Evolutionary conservation across 2,113 vertebrate species (phyloP).

Genomic region (Chionis minor): DNA sequence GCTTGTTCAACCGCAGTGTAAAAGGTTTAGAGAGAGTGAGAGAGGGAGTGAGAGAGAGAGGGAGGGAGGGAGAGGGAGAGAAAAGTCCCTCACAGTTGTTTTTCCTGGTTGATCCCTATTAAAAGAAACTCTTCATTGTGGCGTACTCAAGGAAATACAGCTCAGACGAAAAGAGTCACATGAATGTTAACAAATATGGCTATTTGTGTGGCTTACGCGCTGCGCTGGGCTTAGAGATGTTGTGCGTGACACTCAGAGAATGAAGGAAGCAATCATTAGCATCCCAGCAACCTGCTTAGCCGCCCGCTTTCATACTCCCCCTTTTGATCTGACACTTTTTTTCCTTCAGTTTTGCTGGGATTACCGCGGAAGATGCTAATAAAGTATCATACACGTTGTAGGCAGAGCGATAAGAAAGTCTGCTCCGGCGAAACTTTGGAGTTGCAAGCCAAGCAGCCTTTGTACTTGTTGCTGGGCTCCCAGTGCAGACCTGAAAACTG

Average conservation of each 20-base stretch:
- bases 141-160: conserved; percentile 67
- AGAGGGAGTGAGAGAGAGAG: conserved; percentile 70
- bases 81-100: conserved; percentile 72
- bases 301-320: conserved; percentile 60
- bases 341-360: conserved; percentile 57
- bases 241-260: conserved; percentile 72
- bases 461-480: conserved; percentile 55
- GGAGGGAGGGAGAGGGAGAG: conserved; percentile 51
- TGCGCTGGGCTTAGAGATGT: conserved; percentile 65
- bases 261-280: conserved; percentile 75
- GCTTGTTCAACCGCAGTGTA: conserved; percentile 95
- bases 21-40: conserved; percentile 85
- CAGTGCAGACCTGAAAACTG: neutral
- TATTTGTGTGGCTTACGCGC: conserved; percentile 73
- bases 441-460: neutral
- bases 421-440: conserved; percentile 19
- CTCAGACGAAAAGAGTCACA: conserved; percentile 64
- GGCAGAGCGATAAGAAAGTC: conserved; percentile 67
- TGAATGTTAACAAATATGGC: conserved; percentile 73
- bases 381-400: conserved; percentile 40
- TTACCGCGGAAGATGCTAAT: conserved; percentile 63
- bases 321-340: conserved; percentile 69
- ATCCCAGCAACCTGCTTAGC: conserved; percentile 74
- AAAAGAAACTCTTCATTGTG: conserved; percentile 72
- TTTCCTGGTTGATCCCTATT: conserved; percentile 71